Evolutionary conservation across 1,140 invertebrate species (phyloP).

Genomic region (Aethina tumida): DNA sequence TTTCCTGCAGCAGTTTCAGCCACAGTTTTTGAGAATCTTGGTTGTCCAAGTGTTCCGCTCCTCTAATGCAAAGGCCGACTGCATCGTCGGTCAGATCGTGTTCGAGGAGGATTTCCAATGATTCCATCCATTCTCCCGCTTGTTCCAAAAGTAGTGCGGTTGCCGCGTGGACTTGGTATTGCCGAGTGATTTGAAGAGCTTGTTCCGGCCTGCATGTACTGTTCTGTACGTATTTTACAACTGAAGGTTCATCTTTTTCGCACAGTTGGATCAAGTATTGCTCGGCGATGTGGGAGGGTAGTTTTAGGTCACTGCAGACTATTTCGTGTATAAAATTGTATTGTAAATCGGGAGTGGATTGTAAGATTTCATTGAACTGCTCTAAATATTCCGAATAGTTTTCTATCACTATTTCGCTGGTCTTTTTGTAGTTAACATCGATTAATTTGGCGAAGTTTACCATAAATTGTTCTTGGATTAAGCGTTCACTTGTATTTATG

Average conservation of each 20-base stretch:
- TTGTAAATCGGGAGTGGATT: constrained; percentile 38
- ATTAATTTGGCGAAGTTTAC: constrained; percentile 34
- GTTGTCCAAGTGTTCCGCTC: constrained; percentile 32
- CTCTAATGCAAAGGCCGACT: constrained; percentile 34
- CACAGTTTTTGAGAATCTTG: constrained; percentile 37
- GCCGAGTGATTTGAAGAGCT: constrained; percentile 36
- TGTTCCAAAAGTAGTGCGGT: constrained; percentile 40
- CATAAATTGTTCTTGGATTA: constrained; percentile 39
- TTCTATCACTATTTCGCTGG: constrained; percentile 44
- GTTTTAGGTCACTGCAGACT: constrained; percentile 42
- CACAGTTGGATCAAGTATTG: constrained; percentile 61
- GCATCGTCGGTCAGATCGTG: constrained; percentile 29
- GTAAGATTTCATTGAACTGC: constrained; percentile 39
- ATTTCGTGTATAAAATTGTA: constrained; percentile 54
- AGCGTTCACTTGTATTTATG: constrained; percentile 42
- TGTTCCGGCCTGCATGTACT: constrained; percentile 31
- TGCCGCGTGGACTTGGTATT: constrained; percentile 33
- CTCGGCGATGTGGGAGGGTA: constrained; percentile 46
- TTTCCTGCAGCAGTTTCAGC: constrained; percentile 36
- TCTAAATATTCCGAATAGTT: constrained; percentile 40
- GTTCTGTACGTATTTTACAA: constrained; percentile 28
- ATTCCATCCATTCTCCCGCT: constrained; percentile 37
- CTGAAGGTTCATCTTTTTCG: constrained; percentile 36
- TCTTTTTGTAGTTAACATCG: constrained; percentile 36
- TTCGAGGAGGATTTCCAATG: constrained; percentile 38